Percentiles rank a stretch among this genome's conserved stretches.
Conservation (phyloP, 2,888 invertebrate genomes). For the Diabrotica balteata region DNA sequence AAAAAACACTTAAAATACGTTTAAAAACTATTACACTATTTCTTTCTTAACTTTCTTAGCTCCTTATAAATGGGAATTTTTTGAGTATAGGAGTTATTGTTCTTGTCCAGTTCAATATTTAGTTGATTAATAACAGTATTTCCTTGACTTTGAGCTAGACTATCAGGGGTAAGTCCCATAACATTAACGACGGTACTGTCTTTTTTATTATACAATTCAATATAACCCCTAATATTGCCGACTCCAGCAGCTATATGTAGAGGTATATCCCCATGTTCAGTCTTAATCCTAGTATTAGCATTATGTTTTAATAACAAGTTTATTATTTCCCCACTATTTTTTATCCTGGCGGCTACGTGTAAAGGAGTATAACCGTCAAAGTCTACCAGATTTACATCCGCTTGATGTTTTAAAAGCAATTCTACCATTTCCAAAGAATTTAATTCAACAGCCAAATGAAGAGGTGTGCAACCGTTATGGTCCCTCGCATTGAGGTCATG, state of each 20-base stretch:
- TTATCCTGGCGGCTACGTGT: conserved; percentile 39
- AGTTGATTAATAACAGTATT: conserved; percentile 30
- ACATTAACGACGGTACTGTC: conserved; percentile 30
- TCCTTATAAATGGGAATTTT: conserved; percentile 31
- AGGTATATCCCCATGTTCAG: conserved; percentile 42
- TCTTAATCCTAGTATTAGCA: conserved; percentile 32
- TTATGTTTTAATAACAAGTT: conserved; percentile 38
- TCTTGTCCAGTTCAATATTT: conserved; percentile 20
- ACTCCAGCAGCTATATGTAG: conserved; percentile 44
- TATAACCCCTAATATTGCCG: conserved; percentile 39
- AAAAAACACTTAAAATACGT: no score
- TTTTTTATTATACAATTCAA: conserved; percentile 35
- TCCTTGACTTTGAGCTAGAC: conserved; percentile 38
- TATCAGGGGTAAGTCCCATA: conserved; percentile 34
- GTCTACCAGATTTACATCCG: conserved; percentile 40
- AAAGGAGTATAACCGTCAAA: conserved; percentile 44
- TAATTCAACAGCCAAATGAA: conserved; percentile 42
- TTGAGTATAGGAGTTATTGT: conserved; percentile 10
- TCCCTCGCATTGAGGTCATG: conserved; percentile 38
- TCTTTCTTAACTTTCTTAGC: conserved; percentile 10
- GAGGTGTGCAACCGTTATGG: conserved; percentile 39
- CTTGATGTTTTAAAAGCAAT: conserved; percentile 38
- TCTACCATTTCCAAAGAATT: conserved; percentile 34
- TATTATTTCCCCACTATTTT: conserved; percentile 25
- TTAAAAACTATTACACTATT: neutral